Evolutionary conservation across 2,888 invertebrate species (phyloP).

Genomic region (Eulithis prunata): DNA sequence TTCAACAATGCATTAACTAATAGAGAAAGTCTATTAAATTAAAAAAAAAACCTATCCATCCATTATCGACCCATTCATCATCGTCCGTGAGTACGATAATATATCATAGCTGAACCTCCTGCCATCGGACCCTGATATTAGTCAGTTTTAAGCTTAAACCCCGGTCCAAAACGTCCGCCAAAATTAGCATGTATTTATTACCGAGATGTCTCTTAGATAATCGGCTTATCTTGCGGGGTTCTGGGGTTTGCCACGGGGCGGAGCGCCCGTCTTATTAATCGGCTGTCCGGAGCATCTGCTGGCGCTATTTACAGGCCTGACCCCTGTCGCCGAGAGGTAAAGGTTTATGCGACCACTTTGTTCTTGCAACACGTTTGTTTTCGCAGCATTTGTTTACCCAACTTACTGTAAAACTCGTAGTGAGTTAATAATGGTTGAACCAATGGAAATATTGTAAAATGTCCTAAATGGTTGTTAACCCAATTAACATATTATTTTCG

Average conservation of each 20-base stretch:
- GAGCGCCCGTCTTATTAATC: conserved; percentile 79
- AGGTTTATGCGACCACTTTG: conserved; percentile 58
- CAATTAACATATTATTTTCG: no score
- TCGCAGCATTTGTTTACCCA: conserved; percentile 42
- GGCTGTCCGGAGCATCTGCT: conserved; percentile 82
- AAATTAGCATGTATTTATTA: conserved; percentile 53
- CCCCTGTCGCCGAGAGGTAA: conserved; percentile 61
- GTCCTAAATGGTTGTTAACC: no score
- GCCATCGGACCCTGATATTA: conserved; percentile 10
- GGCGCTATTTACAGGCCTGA: conserved; percentile 70
- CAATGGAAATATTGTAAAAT: no score
- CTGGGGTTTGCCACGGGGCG: conserved; percentile 61
- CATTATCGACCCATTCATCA: no score
- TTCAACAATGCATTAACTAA: no score
- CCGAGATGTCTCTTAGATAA: conserved; percentile 62
- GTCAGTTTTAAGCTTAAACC: conserved; percentile 9
- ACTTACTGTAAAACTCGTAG: background rate
- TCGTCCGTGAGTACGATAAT: no score
- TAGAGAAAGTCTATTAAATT: no score
- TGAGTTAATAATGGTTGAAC: no score
- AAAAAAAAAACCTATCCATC: no score
- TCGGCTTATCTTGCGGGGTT: conserved; percentile 67
- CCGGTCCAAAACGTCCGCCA: conserved; percentile 37
- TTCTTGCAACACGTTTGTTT: conserved; percentile 61
- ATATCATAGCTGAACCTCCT: no score